These are phyloP conservation scores for Pygocentrus nattereri DNA, from an alignment of 2,797 vertebrate species.

Conservation along the genomic window DNA sequence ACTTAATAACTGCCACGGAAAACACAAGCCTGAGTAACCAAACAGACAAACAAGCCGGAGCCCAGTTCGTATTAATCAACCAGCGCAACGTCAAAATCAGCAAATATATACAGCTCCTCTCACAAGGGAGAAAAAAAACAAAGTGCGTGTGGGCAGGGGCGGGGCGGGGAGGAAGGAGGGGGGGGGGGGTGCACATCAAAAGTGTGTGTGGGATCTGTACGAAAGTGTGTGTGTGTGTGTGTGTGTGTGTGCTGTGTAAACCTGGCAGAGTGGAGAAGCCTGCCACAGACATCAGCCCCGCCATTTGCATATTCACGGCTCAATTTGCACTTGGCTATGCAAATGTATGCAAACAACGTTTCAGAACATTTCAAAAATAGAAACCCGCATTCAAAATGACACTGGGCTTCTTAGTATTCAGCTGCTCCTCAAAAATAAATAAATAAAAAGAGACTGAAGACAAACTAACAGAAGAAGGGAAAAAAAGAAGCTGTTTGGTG, in stretches of 20 bases:
- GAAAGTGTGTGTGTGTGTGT: constrained; percentile 58
- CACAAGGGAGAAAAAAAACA: constrained; percentile 13
- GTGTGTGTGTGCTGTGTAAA: constrained; percentile 70
- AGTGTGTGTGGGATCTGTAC: constrained; percentile 35
- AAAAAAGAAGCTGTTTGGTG: constrained; percentile 63
- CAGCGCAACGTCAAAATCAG: constrained; percentile 17
- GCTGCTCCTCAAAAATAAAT: constrained; percentile 70
- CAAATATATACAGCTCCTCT: constrained; percentile 30
- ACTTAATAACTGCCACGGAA: constrained; percentile 78
- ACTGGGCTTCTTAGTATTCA: constrained; percentile 79
- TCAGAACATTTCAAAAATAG: constrained; percentile 88
- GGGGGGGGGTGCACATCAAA: constrained; percentile 10
- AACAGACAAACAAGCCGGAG: constrained; percentile 67
- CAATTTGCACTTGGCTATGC: constrained; percentile 88
- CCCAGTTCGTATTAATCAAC: constrained; percentile 53
- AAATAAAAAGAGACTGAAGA: constrained; percentile 64
- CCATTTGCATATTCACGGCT: constrained; percentile 87
- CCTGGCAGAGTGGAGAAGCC: constrained; percentile 81
- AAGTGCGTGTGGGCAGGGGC: neutral
- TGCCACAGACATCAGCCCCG: constrained; percentile 84
- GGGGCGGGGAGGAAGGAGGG: neutral
- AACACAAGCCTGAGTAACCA: constrained; percentile 54
- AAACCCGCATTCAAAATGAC: constrained; percentile 83
- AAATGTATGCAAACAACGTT: constrained; percentile 88
- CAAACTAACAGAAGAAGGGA: constrained; percentile 70